Evolutionary conservation across 2,888 invertebrate species (phyloP), one percentile per base, ranked within the genome.

Genomic region (Byasa hedistus): DNA sequence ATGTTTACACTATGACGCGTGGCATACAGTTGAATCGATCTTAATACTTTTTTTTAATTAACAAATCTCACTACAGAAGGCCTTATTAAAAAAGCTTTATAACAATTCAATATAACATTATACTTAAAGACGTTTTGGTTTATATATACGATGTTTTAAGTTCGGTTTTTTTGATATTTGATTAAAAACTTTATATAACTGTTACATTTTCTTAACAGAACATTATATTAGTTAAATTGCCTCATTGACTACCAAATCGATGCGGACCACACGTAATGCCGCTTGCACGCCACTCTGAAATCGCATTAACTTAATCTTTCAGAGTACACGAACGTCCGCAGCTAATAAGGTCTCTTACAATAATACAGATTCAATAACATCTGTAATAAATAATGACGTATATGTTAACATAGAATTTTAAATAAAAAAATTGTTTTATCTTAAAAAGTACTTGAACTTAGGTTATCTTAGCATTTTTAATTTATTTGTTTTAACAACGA

Each of bases 211-310:
- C 51, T 44, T 61, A 57, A 57, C 62, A 55, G 51, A 57, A 24
- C 44, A 69, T 74, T 73, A 75, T 74, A 73, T 69, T 67, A 77
- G 78, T 76, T 79, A 82, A 81, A 82, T 80, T 78, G 76, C 71
- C 79, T 85, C 81, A 84, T 84, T 85, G 85, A 86, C 80, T 84
- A 82, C 80, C 84, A 85, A 86, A 87, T 85, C 74, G 75, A 74
- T 71, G 69, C 73, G 71, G 81, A 76, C 79, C 79, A 79, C 82
- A 81, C 81, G 79, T 82, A 80, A 74, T 77, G 79, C 51, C 15
- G 39, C 54, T 54, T 44, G 66, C 78, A 81, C 76, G 79, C 77
- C 81, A 80, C 77, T 79, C 76, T 73, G 71, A 80, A 84, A 82
- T 82, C 77, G 76, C 81, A 83, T 83, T 85, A 81, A 78, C 78